phyloP scores from a whole-genome alignment of 2,113 vertebrate species.

The Pycnonotus jocosus region DNA sequence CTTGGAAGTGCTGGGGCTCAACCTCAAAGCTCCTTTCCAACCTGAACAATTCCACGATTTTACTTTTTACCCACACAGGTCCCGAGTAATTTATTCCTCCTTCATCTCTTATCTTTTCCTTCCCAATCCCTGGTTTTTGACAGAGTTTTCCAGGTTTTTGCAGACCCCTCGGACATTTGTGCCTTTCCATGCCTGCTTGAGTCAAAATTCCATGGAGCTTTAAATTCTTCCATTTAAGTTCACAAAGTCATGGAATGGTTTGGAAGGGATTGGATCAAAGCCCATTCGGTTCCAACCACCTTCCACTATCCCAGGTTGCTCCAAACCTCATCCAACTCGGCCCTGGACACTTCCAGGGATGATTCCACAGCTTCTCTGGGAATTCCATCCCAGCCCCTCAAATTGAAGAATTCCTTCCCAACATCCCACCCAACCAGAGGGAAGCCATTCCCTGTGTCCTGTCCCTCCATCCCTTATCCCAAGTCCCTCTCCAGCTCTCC shows the following conservation, averaged over 20 bases:
- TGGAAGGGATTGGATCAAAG: background rate
- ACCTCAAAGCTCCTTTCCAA: background rate
- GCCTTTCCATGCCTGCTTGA: background rate
- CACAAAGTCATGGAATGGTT: background rate
- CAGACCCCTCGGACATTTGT: too few relatives aligned
- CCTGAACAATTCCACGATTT: background rate
- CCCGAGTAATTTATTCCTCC: background rate
- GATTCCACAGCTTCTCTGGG: background rate
- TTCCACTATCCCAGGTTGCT: rapidly evolving
- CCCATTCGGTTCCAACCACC: background rate
- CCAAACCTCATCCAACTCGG: rapidly evolving
- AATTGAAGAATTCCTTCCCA: background rate
- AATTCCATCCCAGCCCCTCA: background rate
- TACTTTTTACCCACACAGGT: background rate
- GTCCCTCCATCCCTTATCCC: background rate
- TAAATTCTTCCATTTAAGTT: background rate
- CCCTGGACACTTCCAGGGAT: background rate
- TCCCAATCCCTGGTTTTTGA: background rate
- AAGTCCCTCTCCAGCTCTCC: background rate
- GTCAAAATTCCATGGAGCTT: background rate
- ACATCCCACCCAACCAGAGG: background rate
- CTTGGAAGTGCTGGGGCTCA: background rate
- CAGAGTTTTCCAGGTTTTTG: background rate
- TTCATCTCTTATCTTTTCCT: background rate
- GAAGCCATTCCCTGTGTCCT: background rate